Base-by-base conservation (phyloP, 1,140 invertebrate genomes). In the Drosophila nannoptera region DNA sequence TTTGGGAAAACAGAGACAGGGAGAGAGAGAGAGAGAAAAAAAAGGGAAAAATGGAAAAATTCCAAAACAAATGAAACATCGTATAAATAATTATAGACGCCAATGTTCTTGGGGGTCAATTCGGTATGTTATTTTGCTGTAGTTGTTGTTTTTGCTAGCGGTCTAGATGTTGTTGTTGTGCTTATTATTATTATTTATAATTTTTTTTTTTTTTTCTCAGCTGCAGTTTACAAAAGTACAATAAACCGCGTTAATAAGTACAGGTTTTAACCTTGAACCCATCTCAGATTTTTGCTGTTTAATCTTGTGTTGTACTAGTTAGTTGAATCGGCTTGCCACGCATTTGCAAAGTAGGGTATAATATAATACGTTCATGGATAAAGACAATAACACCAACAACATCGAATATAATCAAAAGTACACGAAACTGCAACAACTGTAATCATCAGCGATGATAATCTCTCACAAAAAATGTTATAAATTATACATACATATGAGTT, bases 41-140 rank as follows among this genome's bases (percentile, higher is more conserved):
- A 43, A 43, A 14, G 42, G 49, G 22, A 42, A 61, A 81, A 67
- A 75, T 87, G 83, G 83, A 80, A 87, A 87, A 81, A 87, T 87
- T 83, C 80, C 77, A 77, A 84, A 87, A 87, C 84, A 87, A 87
- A 87, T 87, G 84, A 87, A 87, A 87, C 84, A 87, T 87, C 84
- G 84, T 87, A 87, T 87, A 87, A 87, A 87, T 81, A 87, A 87
- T 87, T 87, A 83, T 73, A 87, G 74, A 84, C 68, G 77, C 66
- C 66, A 81, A 81, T 83, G 66, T 63, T 68, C 75, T 77, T 78
- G 52, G 60, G 40, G 78, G 78, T 82, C 78, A 82, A 78, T 49
- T 63, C 50, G 29, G 60, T 31, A 31, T 55, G 40, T 74, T 64
- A 69, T 67, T 66, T 77, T 73, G 49, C 75, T 66, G 60, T 67